Base-by-base conservation (phyloP, 2,113 vertebrate species). In the Empidonax alnorum region DNA sequence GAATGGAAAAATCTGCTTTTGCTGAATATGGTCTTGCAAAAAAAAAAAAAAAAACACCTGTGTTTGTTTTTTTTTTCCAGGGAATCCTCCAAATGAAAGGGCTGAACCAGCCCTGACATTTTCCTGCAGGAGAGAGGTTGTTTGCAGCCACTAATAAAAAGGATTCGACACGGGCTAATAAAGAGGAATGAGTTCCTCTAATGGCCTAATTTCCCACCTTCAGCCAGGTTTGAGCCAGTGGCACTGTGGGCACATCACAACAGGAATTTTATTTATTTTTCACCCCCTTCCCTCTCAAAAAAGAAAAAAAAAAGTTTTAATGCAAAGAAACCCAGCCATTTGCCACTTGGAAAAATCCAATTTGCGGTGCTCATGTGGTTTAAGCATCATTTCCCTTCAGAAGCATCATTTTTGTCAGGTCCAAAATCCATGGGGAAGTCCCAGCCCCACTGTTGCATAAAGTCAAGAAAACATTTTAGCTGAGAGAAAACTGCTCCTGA, bases 131-230 rank as follows among this genome's bases (percentile, higher is more conserved):
- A 98, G 97, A 97, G 97, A 98, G 98, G 98, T 98, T 97, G 65
- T 97, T 98, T 80, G 78, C 97, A 98, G 98, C 96, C 96, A 92
- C 98, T 98, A 98, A 98, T 98, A 98, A 98, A 98, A 98, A 98
- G 97, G 98, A 98, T 98, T 98, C 90, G 93, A 98, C 98, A 97
- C 44, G 77, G 98, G 96, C 97, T 98, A 98, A 98, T 98, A 98
- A 98, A 98, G 97, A 97, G 98, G 97, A 98, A 98, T 98, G 94
- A 98, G 98, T 98, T 98, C 97, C 96, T 98, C 98, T 98, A 98
- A 98, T 96, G 97, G 97, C 94, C 97, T 98, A 94, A 97, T 98
- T 98, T 97, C 96, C 91, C 97, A 97, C 97, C 97, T 98, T 98
- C 97, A 96, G 97, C 96, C 91, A 9, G 65, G 71, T 44, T 65